Base-by-base conservation (phyloP, 1,140 invertebrate species). In the Psilanteris sp. region DNA sequence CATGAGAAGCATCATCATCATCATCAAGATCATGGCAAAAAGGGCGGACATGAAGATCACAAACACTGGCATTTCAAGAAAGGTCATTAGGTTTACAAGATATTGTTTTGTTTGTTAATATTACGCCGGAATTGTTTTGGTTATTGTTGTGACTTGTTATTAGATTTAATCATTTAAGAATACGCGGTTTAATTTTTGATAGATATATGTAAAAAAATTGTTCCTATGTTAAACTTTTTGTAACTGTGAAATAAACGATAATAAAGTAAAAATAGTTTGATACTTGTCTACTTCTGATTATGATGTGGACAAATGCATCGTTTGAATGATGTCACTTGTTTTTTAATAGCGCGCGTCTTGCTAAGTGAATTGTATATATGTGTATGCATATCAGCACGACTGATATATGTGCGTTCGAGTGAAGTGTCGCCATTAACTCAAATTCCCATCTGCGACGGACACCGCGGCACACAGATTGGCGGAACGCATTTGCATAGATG, bases 31-130 rank as follows among this genome's bases (percentile, higher is more conserved):
- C n/a, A n/a, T n/a, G 61, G 92, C 90, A 93, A 92, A 71, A 93
- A 92, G 0, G 92, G 90, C 94, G 83, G 79, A 0, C 80, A 84
- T 22, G 79, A 77, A 2, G 83, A 82, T 8, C 79, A 83, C 24
- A 82, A 82, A 32, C 52, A 83, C 1, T 85, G 81, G 80, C 75
- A 70, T 15, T 75, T 67, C 34, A 81, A 79, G 36, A 78, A 76
- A 7, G 80, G 74, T 5, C 72, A 75, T 50, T 37, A 52, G 10
- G 4, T 32, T 8, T 8, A 3, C n/a, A n/a, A n/a, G n/a, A n/a
- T n/a, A n/a, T n/a, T n/a, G n/a, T n/a, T n/a, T n/a, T n/a, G n/a
- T n/a, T n/a, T n/a, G n/a, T n/a, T n/a, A n/a, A n/a, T n/a, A n/a
- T n/a, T n/a, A n/a, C n/a, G n/a, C n/a, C n/a, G n/a, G 8, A 18